Evolutionary conservation across 1,140 invertebrate species (phyloP).

Genomic region (Matsumurasca onukii): DNA sequence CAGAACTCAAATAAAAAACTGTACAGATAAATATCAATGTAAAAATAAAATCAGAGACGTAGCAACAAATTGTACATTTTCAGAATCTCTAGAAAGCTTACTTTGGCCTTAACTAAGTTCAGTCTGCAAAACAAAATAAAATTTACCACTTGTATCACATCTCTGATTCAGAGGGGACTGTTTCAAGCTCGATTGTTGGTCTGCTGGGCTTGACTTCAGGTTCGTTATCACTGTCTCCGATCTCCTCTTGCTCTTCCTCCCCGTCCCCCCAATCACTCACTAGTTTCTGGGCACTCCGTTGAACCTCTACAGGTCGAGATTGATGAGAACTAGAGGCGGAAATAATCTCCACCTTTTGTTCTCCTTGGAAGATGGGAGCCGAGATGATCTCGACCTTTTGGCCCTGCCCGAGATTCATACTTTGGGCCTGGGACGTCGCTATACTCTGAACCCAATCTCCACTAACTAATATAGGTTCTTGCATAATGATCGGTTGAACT

Average conservation of each 20-base stretch:
- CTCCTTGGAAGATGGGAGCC: background rate
- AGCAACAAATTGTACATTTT: too few species aligned
- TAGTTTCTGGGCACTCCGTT: background rate
- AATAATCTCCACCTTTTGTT: background rate
- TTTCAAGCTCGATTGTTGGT: conserved; percentile 21
- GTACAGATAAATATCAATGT: too few species aligned
- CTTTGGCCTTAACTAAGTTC: too few species aligned
- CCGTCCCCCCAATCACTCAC: conserved; percentile 21
- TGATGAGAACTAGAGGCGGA: background rate
- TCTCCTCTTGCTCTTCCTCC: conserved; percentile 15
- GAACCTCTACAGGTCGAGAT: too few species aligned
- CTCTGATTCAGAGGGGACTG: background rate
- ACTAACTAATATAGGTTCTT: conserved; percentile 10
- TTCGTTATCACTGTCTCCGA: conserved; percentile 16
- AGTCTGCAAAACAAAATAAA: conserved; percentile 20
- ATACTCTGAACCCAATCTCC: conserved; percentile 18
- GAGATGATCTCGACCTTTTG: background rate
- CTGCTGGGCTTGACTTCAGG: conserved; percentile 4
- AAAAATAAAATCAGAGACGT: too few species aligned
- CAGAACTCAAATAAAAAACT: too few species aligned
- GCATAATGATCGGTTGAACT: conserved; percentile 1
- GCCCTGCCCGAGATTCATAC: background rate
- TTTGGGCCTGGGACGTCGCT: background rate
- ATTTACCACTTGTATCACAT: conserved; percentile 21
- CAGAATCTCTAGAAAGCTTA: too few species aligned